Base-by-base conservation (phyloP, 2,888 invertebrate species). In the Heliconius cydno region DNA sequence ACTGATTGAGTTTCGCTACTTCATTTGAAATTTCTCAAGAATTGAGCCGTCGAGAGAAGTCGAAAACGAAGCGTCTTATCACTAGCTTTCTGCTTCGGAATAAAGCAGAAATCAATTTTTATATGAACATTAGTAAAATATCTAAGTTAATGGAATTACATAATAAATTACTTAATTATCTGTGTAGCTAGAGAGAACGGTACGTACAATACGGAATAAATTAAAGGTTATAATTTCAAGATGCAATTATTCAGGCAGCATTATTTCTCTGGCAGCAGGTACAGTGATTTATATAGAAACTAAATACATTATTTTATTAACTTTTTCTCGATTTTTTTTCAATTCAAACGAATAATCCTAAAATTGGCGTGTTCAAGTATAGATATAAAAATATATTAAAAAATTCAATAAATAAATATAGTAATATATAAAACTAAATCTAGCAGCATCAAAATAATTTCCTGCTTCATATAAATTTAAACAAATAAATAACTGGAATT, bases 401-500 rank as follows among this genome's bases (percentile, higher is more conserved):
- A 52, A 52, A 4, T 19, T 2, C 6, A 19, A 52, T 52, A 46
- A 15, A 46, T 52, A 60, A 60, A 25, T 60, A 60, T 2, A 34
- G 19, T 3, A 28, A 30, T 25, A 68, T 25, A 38, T n/a, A 5
- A 38, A n/a, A 25, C 15, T 13, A 68, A 68, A 68, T n/a, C 12
- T 68, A 22, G 5, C 22, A 52, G 22, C 13, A 22, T 30, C 6
- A 2, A 34, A 28, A 57, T 57, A 9, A 57, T 34, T 34, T 30
- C 19, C 30, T 41, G 9, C 6, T 52, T n/a, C 9, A 63, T 71
- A n/a, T 19, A 71, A 19, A 72, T 65, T 72, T 41, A 63, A 77
- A 34, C 30, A 38, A 72, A 22, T 46, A 72, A 72, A 72, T 77
- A 34, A 25, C 71, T 77, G 30, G 13, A 71, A 77, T 77, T 65